Base-by-base conservation (phyloP, 1,140 invertebrate species). In the Ganaspis sp. region DNA sequence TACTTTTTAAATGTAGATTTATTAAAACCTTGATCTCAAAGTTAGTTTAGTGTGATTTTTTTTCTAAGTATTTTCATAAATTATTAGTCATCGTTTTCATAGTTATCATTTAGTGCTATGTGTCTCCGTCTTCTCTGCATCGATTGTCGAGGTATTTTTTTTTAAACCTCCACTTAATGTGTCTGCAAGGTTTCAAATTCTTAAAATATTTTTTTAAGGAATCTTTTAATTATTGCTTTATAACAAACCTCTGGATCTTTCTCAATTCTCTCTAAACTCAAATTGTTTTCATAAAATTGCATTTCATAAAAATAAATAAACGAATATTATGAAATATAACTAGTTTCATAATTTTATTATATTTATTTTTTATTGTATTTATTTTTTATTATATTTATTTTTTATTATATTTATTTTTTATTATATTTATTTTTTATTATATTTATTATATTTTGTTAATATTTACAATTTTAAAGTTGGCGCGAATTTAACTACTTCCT, bases 71-170 rank as follows among this genome's bases (percentile, higher is more conserved):
- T 42, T 54, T 76, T 26, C 19, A 19, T 45, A 17, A 38, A 45
- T 76, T 58, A 17, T 38, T 9, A 6, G n/a, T 49, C 17, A 49
- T 49, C 4, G 12, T 9, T 40, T 40, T 49, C 2, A n/a, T 49
- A 49, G n/a, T 49, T 49, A 17, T 69, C 77, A 69, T 76, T 74
- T 75, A 83, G 74, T 83, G 83, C 81, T 82, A 91, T 93, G 88
- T 92, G 92, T 82, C 90, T 93, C 49, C 88, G 89, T 81, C 84
- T 93, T 72, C 89, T 93, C 79, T 93, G 92, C 83, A 91, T 92
- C 75, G 91, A 92, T 89, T 93, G 92, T 87, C 89, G 91, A 92
- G 92, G 92, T 93, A 89, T 79, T 80, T 74, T 42, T 29, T 21
- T 26, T 29, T 71, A 8, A 64, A 15, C 5, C 26, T 26, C 38